Evolutionary conservation across 2,888 invertebrate genomes (phyloP).

Genomic region (Xestia c-nigrum): DNA sequence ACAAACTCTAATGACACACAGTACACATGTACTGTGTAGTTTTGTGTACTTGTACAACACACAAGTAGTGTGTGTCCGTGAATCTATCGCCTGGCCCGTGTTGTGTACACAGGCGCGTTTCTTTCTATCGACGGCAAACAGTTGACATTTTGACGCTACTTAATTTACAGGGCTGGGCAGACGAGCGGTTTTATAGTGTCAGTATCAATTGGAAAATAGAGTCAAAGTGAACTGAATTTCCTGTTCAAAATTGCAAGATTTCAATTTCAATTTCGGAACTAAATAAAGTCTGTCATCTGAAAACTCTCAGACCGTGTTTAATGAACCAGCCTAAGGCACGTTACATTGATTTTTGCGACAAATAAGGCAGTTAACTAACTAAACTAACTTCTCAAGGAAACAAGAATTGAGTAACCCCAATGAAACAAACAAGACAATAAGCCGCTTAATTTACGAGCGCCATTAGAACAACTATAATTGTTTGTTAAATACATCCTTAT

Average conservation of each 20-base stretch:
- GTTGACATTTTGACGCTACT: slow-evolving; percentile 57
- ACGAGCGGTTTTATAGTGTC: slow-evolving; percentile 20
- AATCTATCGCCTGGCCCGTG: slow-evolving; percentile 58
- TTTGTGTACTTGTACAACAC: slow-evolving; percentile 24
- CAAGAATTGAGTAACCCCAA: slow-evolving; percentile 8
- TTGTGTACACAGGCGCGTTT: slow-evolving; percentile 52
- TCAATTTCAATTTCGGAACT: background rate
- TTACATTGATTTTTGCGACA: background rate
- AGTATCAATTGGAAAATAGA: background rate
- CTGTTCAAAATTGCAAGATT: background rate
- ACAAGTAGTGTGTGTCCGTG: slow-evolving; percentile 57
- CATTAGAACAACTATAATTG: slow-evolving; percentile 43
- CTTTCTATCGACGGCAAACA: slow-evolving; percentile 63
- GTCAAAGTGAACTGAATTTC: background rate
- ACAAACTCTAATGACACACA: slow-evolving; percentile 3
- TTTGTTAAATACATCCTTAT: slow-evolving; percentile 46
- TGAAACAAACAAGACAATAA: slow-evolving; percentile 38
- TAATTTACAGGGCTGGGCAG: slow-evolving; percentile 58
- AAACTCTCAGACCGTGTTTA: background rate
- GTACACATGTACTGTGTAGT: slow-evolving; percentile 9
- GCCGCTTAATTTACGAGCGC: slow-evolving; percentile 45
- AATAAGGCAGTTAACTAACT: background rate
- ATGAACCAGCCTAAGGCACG: background rate
- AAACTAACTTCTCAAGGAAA: slow-evolving; percentile 3
- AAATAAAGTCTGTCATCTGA: background rate